Evolutionary conservation across 2,113 vertebrate genomes (phyloP).

Genomic region (Neogobius melanostomus): DNA sequence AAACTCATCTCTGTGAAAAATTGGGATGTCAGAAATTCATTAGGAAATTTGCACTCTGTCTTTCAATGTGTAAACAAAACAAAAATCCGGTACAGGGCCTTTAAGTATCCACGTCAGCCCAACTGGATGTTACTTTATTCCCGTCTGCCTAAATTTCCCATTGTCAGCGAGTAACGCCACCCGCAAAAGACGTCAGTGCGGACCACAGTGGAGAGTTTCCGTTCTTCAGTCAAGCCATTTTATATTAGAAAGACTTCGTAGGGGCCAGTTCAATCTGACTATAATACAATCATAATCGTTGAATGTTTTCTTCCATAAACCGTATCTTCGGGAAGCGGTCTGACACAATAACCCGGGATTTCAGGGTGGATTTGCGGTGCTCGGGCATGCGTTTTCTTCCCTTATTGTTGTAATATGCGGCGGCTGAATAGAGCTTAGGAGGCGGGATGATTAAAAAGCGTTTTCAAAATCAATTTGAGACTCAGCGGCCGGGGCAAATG

Average conservation of each 20-base stretch:
- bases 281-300: conserved; percentile 22
- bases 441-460: conserved; percentile 15
- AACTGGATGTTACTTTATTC: no score
- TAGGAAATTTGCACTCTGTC: no score
- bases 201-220: neutral
- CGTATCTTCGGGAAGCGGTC: conserved; percentile 23
- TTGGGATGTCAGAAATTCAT: no score
- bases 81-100: no score
- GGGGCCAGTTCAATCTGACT: conserved; percentile 35
- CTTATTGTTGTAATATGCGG: conserved; percentile 6
- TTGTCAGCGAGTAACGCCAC: neutral
- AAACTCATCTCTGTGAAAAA: no score
- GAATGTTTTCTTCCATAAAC: conserved; percentile 26
- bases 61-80: no score
- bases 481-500: neutral
- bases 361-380: conserved; percentile 16
- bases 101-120: no score
- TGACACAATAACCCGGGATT: conserved; percentile 16
- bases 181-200: neutral
- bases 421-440: conserved; percentile 8
- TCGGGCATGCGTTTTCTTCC: conserved; percentile 3
- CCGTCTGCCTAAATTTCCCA: neutral
- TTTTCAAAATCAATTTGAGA: conserved; percentile 15
- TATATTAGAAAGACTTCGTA: neutral
- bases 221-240: conserved; percentile 1